These are phyloP conservation scores for Mycteria americana DNA, from an alignment of 2,797 vertebrate genomes.

Conservation along the genomic window DNA sequence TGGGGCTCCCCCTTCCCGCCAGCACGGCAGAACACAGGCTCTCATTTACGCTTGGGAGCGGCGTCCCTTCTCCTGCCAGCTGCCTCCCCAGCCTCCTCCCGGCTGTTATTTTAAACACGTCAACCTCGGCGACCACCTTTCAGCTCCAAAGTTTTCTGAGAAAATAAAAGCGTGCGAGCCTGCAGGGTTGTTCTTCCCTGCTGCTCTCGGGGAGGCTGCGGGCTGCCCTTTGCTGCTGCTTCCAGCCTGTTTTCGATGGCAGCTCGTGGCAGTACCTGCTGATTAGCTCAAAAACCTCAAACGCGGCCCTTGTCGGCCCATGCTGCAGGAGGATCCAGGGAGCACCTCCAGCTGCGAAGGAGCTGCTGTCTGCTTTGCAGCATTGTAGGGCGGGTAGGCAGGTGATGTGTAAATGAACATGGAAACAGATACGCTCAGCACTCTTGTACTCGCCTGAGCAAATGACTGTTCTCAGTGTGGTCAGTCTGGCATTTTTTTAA, in stretches of 20 bases:
- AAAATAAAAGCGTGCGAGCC: constrained; percentile 10
- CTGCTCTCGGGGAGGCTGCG: neutral
- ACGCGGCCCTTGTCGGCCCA: fast-evolving
- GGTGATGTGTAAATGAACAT: neutral
- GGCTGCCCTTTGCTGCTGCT: neutral
- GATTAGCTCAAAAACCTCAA: neutral
- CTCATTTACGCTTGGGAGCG: neutral
- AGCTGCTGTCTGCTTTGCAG: neutral
- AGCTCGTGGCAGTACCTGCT: neutral
- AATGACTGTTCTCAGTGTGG: neutral
- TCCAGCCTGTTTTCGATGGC: neutral
- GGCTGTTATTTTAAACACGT: constrained; percentile 2
- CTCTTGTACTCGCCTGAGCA: neutral
- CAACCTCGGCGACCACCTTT: neutral
- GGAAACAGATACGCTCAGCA: fast-evolving
- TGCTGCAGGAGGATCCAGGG: neutral
- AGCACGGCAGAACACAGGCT: neutral
- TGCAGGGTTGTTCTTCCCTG: neutral
- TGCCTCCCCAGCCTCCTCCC: neutral
- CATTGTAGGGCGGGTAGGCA: fast-evolving
- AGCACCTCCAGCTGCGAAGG: neutral
- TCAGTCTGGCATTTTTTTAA: neutral
- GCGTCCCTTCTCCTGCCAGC: neutral
- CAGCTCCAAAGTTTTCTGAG: constrained; percentile 41
- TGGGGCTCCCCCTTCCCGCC: neutral